Conservation (phyloP, 2,888 invertebrate species). For the Apamea sordens region DNA sequence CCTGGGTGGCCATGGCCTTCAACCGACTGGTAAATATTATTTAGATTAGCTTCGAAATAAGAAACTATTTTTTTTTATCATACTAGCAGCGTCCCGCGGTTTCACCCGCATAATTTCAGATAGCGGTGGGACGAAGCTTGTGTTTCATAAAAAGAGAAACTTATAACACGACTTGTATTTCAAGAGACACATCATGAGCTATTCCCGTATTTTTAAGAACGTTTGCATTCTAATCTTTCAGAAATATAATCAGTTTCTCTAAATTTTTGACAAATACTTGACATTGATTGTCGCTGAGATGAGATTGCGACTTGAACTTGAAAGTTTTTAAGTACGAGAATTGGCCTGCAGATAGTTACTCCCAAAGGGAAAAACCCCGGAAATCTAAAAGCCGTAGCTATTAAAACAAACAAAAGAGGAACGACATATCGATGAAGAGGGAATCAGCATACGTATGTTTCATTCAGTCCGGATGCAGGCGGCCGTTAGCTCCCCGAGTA, state of each 20-base stretch:
- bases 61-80: background rate
- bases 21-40: background rate
- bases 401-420: conserved; percentile 60
- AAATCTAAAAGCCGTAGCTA: conserved; percentile 28
- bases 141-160: no score
- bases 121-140: no score
- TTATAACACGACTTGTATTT: background rate
- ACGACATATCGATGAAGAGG: conserved; percentile 62
- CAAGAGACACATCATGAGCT: background rate
- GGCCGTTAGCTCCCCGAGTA: conserved; percentile 75
- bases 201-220: background rate
- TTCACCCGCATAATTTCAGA: background rate
- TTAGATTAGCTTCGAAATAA: background rate
- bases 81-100: background rate
- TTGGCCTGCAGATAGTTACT: background rate
- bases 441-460: conserved; percentile 79
- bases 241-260: no score
- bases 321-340: no score
- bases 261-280: no score
- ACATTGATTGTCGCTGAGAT: no score
- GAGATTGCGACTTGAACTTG: no score
- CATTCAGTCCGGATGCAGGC: conserved; percentile 78
- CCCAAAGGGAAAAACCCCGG: background rate
- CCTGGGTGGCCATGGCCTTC: background rate
- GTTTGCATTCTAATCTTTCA: no score